Base-by-base conservation (phyloP, 2,888 invertebrate species). In the Thalpophila matura region DNA sequence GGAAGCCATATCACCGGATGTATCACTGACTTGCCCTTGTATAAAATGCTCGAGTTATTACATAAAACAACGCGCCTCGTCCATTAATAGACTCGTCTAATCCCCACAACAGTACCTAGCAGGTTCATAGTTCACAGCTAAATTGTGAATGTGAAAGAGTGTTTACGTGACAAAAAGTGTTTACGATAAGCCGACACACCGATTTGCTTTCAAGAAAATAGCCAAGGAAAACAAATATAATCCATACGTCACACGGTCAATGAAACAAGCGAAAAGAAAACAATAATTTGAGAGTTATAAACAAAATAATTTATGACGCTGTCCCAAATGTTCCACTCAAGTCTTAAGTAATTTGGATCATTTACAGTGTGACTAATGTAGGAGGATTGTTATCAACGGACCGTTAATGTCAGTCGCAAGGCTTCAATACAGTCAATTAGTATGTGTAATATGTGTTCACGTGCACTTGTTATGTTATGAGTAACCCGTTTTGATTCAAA, bases 401-500 rank as follows among this genome's bases (percentile, higher is more conserved):
- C 57, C 53, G 64, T 56, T 68, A 68, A 65, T 61, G 60, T 60
- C 65, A 66, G 58, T 56, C 49, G 51, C 75, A 77, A 76, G 81
- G 79, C 71, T 79, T 79, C 72, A 46, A 61, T 55, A 69, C 42
- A 60, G 27, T 33, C 60, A 66, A 74, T 74, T 74, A 74, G 59
- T 59, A 74, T 69, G 68, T 69, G 49, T 57, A 33, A 53, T 49
- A 26, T 54, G 50, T 56, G 22, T 42, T 46, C 56, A 62, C 46
- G 46, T 59, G 40, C 43, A 62, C 38, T 57, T 51, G 18, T 3
- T 53, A 59, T 51, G 18, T 3, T 53, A 59, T 56, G 49, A 54
- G 40, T 37, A 45, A 55, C 35, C 35, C 33, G 33, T 57, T 47
- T 42, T 38, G 51, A 59, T 53, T 47, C n/a, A 31, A 31, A 55